Base-by-base conservation (phyloP, 2,888 invertebrate genomes). In the Brachyptera putata region DNA sequence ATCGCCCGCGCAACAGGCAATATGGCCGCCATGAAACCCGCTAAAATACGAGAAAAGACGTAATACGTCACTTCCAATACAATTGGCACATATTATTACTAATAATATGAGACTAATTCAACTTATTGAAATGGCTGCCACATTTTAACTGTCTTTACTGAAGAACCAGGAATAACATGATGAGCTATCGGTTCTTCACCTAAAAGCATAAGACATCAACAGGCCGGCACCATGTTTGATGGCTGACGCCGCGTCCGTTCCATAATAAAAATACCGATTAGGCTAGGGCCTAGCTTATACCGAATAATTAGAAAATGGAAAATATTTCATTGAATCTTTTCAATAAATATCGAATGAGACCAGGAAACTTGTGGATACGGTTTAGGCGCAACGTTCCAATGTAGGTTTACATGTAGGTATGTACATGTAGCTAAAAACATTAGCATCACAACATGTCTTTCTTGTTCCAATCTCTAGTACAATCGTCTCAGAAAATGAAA, bases 11-110 rank as follows among this genome's bases (percentile, higher is more conserved):
- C 60, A 55, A 58, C 49, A 34, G n/a, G 53, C 63, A 63, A 59
- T 59, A 63, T 63, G 63, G 63, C 63, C 59, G 63, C 61, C 48
- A 59, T 53, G 61, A 56, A 61, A 61, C 63, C 60, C 48, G 63
- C 60, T 61, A 37, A 46, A 57, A 60, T 30, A 56, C 36, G 34
- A 58, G 48, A 36, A 41, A 46, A 22, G 13, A 36, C 22, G 26
- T 3, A 14, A 13, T n/a, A 46, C 46, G 13, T 48, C 13, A 1
- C 22, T 24, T 1, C 1, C 13, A 2, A n/a, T 22, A 7, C 18
- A 24, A 7, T 48, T 2, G 14, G 2, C n/a, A 18, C 16, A 48
- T n/a, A 24, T 22, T 18, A 25, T 21, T 11, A 41, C 16, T 18
- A 48, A 49, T 24, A 25, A 22, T 7, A 22, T 24, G 22, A 21